phyloP scores from a whole-genome alignment of 2,888 invertebrate genomes.

The Rotaria magnacalcarata region DNA sequence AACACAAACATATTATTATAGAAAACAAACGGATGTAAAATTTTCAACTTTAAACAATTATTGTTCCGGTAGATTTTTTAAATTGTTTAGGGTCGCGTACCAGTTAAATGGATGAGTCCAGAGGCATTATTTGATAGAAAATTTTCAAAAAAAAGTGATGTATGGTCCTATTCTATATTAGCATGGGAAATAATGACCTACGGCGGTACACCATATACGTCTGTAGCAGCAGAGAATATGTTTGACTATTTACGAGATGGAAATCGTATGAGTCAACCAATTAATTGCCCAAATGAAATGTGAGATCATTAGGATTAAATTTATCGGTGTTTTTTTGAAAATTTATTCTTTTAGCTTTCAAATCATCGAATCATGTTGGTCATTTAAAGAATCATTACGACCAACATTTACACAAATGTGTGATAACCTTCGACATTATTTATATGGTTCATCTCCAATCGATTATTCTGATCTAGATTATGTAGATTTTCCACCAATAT shows the following conservation, averaged over 20 bases:
- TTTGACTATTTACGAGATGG: conserved; percentile 45
- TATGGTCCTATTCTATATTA: conserved; percentile 44
- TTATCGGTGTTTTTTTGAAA: too few species aligned
- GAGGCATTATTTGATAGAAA: conserved; percentile 44
- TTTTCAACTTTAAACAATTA: too few species aligned
- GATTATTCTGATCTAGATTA: conserved; percentile 29
- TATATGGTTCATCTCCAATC: conserved; percentile 1
- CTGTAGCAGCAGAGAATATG: conserved; percentile 44
- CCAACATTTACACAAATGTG: conserved; percentile 26
- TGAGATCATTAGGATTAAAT: background rate
- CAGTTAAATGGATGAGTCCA: conserved; percentile 46
- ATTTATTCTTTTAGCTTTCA: background rate
- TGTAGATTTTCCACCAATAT: background rate
- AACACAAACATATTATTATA: conserved; percentile 43
- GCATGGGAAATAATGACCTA: conserved; percentile 45
- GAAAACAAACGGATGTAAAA: conserved; percentile 40
- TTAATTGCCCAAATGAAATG: conserved; percentile 40
- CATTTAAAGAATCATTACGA: background rate
- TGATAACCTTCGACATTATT: background rate
- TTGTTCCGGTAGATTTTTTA: background rate
- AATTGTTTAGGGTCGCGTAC: conserved; percentile 34
- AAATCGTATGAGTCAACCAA: conserved; percentile 43
- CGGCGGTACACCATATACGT: conserved; percentile 44
- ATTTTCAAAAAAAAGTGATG: conserved; percentile 40
- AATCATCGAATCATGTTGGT: conserved; percentile 5